Evolutionary conservation across 2,113 vertebrate species (phyloP), one percentile per base, ranked within the genome.

Genomic region (Phrynocephalus versicolor): DNA sequence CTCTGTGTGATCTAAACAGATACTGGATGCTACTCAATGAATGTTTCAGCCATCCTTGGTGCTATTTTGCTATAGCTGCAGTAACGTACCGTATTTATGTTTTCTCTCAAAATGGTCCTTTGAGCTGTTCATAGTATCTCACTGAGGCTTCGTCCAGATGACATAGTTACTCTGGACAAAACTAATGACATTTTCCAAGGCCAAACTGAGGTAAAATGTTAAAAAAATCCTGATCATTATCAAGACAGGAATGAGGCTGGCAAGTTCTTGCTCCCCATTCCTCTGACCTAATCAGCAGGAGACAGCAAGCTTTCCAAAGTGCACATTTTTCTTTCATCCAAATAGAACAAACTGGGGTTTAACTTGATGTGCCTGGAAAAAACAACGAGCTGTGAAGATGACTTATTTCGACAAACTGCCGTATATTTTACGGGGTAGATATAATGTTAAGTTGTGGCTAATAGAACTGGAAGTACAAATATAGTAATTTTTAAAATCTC

Each of bases 1-100:
- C 60, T 84, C 60, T 64, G 76, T 74, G 60, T 80, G 86, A 80
- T 81, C 67, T 65, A 55, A 73, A 57, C 76, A 84, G 58, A 64
- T 45, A 73, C n/a, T 74, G 69, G 70, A 74, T 64, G 69, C n/a
- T 64, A 67, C 78, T 70, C 12, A 64, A 77, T 41, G 58, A 88
- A 88, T 58, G 79, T 55, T n/a, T 67, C 67, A 74, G 41, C 41
- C 35, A 57, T 33, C 18, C 60, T 51, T 39, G 6, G 7, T 39
- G 67, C 41, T 73, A 33, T 55, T 78, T 64, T 12, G 82, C 67
- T 79, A 18, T 39, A 65, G 45, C 35, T 55, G 51, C 58, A 75
- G 18, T 25, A 51, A 19, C 64, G n/a, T n/a, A n/a, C n/a, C n/a
- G n/a, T 79, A 73, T 79, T 87, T 73, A 55, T 75, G 41, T 72